A percentile compares a stretch with the other conserved stretches of the same genome.
These are phyloP conservation scores for Lathronympha strigana DNA, from an alignment of 2,888 invertebrate genomes.

Conservation along the genomic window DNA sequence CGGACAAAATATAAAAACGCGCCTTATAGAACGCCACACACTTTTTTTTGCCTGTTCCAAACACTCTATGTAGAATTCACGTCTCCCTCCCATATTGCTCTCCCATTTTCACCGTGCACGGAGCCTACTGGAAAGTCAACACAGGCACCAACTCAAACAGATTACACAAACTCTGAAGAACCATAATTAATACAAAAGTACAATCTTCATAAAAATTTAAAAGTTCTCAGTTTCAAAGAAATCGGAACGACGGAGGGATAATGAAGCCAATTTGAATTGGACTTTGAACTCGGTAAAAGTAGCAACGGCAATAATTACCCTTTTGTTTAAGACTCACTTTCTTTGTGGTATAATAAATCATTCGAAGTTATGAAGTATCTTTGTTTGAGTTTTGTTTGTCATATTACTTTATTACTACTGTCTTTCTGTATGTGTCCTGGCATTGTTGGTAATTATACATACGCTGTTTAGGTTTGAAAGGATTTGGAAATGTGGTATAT, in stretches of 20 bases:
- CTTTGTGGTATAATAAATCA: constrained; percentile 39
- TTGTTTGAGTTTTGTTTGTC: constrained; percentile 32
- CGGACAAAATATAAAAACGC: too few species aligned
- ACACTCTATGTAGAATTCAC: too few species aligned
- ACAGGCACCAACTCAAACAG: constrained; percentile 6
- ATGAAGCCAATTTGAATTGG: constrained; percentile 40
- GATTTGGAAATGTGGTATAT: too few species aligned
- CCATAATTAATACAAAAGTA: constrained; percentile 38
- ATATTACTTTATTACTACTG: constrained; percentile 16
- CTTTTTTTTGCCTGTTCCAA: too few species aligned
- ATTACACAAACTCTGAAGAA: constrained; percentile 19
- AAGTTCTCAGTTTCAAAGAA: constrained; percentile 39
- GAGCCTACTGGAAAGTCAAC: constrained; percentile 1
- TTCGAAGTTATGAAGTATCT: constrained; percentile 26
- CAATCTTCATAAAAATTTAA: constrained; percentile 33
- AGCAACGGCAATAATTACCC: constrained; percentile 38
- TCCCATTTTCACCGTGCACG: too few species aligned
- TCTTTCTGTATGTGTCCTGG: background rate
- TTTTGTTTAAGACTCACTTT: constrained; percentile 34
- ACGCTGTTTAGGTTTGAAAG: too few species aligned
- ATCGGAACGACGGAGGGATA: constrained; percentile 36
- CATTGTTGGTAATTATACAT: background rate
- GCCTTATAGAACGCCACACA: too few species aligned
- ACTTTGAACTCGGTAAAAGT: constrained; percentile 34
- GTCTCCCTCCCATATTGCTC: too few species aligned